phyloP scores from a whole-genome alignment of 2,797 vertebrate species.

The Manis crassicaudata region DNA sequence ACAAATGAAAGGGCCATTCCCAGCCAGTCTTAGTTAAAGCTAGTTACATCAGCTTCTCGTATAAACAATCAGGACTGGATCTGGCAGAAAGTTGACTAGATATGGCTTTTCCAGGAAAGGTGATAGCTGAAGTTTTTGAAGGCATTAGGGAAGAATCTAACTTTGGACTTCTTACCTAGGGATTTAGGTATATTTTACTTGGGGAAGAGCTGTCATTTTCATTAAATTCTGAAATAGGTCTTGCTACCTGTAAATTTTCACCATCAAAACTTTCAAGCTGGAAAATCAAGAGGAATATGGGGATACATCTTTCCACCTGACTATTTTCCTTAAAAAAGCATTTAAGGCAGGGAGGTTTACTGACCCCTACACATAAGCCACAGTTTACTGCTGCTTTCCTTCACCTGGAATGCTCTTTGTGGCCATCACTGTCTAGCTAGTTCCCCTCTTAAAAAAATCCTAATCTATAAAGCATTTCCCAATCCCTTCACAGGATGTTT shows the following conservation, averaged over 20 bases:
- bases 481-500: background rate
- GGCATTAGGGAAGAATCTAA: background rate
- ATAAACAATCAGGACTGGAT: background rate
- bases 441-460: background rate
- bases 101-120: slow-evolving; percentile 6
- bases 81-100: background rate
- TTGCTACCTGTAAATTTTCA: background rate
- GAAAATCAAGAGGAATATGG: background rate
- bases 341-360: background rate
- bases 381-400: background rate
- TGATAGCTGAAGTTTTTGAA: background rate
- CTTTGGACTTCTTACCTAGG: background rate
- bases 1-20: background rate
- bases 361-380: background rate
- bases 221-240: background rate
- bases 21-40: background rate
- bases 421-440: background rate
- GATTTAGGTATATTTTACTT: background rate
- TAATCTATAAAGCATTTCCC: background rate
- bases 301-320: background rate
- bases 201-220: background rate
- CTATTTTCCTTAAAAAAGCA: background rate
- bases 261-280: background rate
- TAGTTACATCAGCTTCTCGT: background rate
- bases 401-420: background rate